A percentile compares a stretch with the other conserved stretches of the same genome.
phyloP scores from a whole-genome alignment of 2,113 vertebrate genomes.

The Urocitellus parryii region DNA sequence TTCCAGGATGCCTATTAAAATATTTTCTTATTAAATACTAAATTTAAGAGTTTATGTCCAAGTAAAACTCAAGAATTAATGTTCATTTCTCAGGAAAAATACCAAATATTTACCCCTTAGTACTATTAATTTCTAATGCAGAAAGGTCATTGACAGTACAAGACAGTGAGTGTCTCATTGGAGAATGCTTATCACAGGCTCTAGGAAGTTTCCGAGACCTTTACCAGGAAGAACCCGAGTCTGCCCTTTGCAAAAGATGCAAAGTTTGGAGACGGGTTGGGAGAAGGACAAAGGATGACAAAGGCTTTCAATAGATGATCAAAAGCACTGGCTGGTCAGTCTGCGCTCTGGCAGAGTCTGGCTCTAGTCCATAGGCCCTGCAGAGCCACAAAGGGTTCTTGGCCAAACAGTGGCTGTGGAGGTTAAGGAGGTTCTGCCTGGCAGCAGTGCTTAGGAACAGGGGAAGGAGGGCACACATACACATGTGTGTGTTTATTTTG shows the following conservation, averaged over 20 bases:
- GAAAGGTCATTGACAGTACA: neutral
- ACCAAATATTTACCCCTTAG: neutral
- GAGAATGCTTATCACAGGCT: rapidly evolving
- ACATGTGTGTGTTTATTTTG: neutral
- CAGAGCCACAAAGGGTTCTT: neutral
- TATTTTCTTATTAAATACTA: neutral
- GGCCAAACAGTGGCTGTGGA: no score
- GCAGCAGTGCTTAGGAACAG: neutral
- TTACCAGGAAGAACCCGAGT: neutral
- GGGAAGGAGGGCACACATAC: neutral
- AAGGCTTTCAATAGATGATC: neutral
- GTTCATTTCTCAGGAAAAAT: constrained; percentile 36
- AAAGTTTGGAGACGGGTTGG: neutral
- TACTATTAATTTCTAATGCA: neutral
- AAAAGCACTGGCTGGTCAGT: neutral
- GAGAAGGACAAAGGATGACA: neutral
- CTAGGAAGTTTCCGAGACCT: neutral
- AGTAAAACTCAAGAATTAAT: constrained; percentile 9
- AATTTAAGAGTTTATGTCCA: constrained; percentile 34
- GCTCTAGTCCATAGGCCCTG: neutral
- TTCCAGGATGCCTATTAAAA: neutral
- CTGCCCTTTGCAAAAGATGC: neutral
- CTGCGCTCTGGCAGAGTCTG: neutral
- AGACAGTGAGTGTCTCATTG: neutral
- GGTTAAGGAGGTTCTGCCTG: neutral